A percentile compares a stretch with the other conserved stretches of the same genome.
These are phyloP conservation scores for Eriosoma lanigerum DNA, from an alignment of 1,140 invertebrate genomes.

Conservation along the genomic window DNA sequence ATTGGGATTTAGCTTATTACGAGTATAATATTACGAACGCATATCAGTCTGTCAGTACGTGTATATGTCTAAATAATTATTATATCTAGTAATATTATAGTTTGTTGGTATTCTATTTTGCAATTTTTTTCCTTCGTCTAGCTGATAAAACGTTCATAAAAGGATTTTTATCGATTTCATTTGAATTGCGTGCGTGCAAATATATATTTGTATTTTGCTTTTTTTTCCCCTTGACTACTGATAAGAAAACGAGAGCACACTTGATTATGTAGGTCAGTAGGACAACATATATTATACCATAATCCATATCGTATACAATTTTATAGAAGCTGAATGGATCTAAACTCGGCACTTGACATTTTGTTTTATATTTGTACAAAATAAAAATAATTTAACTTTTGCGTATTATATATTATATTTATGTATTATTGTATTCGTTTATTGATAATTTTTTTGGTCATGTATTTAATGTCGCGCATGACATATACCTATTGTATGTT, in stretches of 20 bases:
- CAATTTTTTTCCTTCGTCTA: slow-evolving; percentile 10
- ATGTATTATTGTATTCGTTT: background rate
- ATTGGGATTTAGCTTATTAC: background rate
- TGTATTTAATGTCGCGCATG: background rate
- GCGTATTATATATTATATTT: too few species aligned
- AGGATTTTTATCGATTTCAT: slow-evolving; percentile 19
- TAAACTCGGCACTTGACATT: background rate
- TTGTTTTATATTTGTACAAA: slow-evolving; percentile 11
- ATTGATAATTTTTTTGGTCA: background rate
- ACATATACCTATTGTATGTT: background rate
- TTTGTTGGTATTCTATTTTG: slow-evolving; percentile 10
- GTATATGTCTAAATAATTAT: background rate
- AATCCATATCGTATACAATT: slow-evolving; percentile 16
- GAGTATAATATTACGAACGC: background rate
- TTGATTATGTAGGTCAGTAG: slow-evolving; percentile 54
- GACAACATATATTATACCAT: slow-evolving; percentile 39
- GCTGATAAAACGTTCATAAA: background rate
- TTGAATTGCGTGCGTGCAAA: slow-evolving; percentile 30
- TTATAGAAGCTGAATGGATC: slow-evolving; percentile 35
- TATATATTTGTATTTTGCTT: slow-evolving; percentile 18
- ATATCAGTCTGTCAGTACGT: background rate
- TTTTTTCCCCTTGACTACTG: slow-evolving; percentile 15
- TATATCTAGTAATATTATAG: background rate
- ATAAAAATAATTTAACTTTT: background rate
- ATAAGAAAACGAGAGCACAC: slow-evolving; percentile 50